Conservation (phyloP, 2,888 invertebrate genomes). For the Mycalesis mineus region DNA sequence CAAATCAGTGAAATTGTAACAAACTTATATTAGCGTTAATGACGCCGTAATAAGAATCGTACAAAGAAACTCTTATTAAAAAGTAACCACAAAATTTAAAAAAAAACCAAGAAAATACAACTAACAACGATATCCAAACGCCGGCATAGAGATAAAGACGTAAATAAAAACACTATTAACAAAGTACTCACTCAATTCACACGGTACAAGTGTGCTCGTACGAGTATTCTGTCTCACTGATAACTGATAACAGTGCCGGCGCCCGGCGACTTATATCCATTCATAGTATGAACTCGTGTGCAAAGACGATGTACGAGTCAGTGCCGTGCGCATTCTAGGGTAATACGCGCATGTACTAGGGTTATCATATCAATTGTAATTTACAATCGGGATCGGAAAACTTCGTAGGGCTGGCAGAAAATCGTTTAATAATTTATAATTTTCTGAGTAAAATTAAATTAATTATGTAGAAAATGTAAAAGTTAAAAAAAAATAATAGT, state of each 20-base stretch:
- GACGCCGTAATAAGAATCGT: too few relatives aligned
- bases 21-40: too few relatives aligned
- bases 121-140: background rate
- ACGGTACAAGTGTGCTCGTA: background rate
- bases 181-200: background rate
- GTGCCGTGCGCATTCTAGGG: constrained; percentile 4
- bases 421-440: too few relatives aligned
- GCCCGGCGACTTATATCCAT: constrained; percentile 8
- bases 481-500: too few relatives aligned
- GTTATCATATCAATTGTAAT: background rate
- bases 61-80: too few relatives aligned
- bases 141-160: background rate
- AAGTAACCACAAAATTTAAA: too few relatives aligned
- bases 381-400: background rate
- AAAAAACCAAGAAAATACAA: too few relatives aligned
- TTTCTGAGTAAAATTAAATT: too few relatives aligned
- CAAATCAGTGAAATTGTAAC: too few relatives aligned
- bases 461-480: too few relatives aligned
- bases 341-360: background rate
- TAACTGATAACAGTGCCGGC: constrained; percentile 5
- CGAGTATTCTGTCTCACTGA: background rate
- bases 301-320: constrained; percentile 3
- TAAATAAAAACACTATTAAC: constrained; percentile 4
- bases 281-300: constrained; percentile 13
- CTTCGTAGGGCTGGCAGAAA: background rate